These are phyloP conservation scores for Poecilia picta DNA, from an alignment of 2,797 vertebrate species.

Conservation along the genomic window DNA sequence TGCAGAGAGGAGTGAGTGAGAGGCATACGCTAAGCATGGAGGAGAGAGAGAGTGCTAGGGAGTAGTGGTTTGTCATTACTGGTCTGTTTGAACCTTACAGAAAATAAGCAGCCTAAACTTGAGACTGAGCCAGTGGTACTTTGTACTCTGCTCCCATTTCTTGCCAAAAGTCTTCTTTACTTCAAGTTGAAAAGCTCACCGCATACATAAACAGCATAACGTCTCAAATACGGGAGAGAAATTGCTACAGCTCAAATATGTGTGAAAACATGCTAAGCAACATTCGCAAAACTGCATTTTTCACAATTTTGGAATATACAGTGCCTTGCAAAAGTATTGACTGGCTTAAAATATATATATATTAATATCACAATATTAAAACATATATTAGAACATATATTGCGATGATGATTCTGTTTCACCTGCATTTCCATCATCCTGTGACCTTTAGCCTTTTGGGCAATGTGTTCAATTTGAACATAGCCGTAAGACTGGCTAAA, in stretches of 20 bases:
- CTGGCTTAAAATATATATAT: too few species aligned
- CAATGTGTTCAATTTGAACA: too few species aligned
- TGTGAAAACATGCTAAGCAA: conserved; percentile 13
- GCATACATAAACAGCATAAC: conserved; percentile 67
- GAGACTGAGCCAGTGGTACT: conserved; percentile 51
- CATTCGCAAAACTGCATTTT: not conserved
- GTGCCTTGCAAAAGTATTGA: not conserved
- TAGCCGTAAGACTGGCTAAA: too few species aligned
- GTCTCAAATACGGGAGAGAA: conserved; percentile 38
- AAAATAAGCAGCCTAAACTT: conserved; percentile 74
- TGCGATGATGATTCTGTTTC: too few species aligned
- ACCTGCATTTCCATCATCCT: too few species aligned
- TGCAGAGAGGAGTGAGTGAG: conserved; percentile 52
- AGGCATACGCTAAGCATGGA: conserved; percentile 49
- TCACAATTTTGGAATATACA: not conserved
- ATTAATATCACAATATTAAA: not conserved
- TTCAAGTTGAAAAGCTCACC: conserved; percentile 56
- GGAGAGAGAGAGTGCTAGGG: conserved; percentile 60
- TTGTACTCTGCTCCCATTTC: conserved; percentile 40
- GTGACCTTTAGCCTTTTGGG: too few species aligned
- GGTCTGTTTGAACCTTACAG: conserved; percentile 81
- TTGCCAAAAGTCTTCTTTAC: conserved; percentile 64
- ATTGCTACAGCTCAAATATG: conserved; percentile 58
- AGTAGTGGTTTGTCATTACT: conserved; percentile 81
- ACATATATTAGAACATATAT: not conserved